Conservation (phyloP, 2,113 vertebrate genomes). For the Centropus bengalensis region DNA sequence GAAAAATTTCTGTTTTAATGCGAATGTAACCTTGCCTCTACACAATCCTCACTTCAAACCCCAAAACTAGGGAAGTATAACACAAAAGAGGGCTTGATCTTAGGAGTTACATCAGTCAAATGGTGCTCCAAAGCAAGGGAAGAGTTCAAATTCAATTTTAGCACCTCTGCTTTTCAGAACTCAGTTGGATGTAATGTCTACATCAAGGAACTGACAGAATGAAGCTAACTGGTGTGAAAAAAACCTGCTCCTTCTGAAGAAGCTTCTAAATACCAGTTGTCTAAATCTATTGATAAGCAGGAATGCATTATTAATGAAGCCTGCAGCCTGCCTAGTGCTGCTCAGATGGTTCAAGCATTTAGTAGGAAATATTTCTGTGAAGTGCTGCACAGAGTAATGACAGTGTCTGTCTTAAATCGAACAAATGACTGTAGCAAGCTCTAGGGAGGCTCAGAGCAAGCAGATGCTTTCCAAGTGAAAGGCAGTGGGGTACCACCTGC, state of each 20-base stretch:
- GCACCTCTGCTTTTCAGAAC: slow-evolving; percentile 77
- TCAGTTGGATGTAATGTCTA: slow-evolving; percentile 81
- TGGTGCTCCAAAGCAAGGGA: slow-evolving; percentile 59
- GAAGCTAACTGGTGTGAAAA: slow-evolving; percentile 80
- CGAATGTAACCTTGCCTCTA: background rate
- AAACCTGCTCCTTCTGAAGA: slow-evolving; percentile 78
- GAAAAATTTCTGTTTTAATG: background rate
- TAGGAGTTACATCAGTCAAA: slow-evolving; percentile 45
- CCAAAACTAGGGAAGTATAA: background rate
- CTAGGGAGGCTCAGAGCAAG: slow-evolving; percentile 73
- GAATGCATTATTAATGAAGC: slow-evolving; percentile 89
- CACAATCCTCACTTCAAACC: background rate
- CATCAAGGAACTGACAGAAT: slow-evolving; percentile 83
- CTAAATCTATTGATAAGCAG: slow-evolving; percentile 88
- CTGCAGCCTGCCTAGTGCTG: slow-evolving; percentile 78
- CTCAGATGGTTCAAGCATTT: slow-evolving; percentile 86
- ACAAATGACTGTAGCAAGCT: slow-evolving; percentile 79
- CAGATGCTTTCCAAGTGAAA: slow-evolving; percentile 75
- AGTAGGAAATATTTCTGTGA: slow-evolving; percentile 81
- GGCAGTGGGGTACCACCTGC: slow-evolving; percentile 77
- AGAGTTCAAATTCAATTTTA: slow-evolving; percentile 67
- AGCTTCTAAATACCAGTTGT: slow-evolving; percentile 87
- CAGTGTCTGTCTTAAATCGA: slow-evolving; percentile 84
- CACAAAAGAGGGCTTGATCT: slow-evolving; percentile 26
- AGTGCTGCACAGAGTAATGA: slow-evolving; percentile 79